Percentiles rank a stretch among this genome's conserved stretches.
These are phyloP conservation scores for Hycleus cichorii DNA, from an alignment of 1,140 invertebrate genomes.

Conservation along the genomic window DNA sequence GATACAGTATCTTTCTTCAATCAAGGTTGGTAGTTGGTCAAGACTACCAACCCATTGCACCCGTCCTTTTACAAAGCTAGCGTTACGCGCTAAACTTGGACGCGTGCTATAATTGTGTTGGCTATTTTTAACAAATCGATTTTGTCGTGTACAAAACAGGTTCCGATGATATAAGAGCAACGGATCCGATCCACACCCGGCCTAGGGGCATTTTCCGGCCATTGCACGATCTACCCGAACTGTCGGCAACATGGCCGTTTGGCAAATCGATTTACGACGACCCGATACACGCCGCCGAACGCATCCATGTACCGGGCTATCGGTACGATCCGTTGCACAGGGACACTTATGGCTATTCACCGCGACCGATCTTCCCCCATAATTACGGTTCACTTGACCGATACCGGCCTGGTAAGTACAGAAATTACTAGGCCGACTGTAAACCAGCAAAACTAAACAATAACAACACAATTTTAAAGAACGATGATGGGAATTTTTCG, in stretches of 20 bases:
- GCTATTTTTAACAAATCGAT: too few relatives aligned
- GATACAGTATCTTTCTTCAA: too few relatives aligned
- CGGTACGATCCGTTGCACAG: constrained; percentile 81
- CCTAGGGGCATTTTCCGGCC: constrained; percentile 62
- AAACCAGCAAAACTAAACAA: too few relatives aligned
- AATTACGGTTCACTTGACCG: constrained; percentile 70
- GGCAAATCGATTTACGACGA: constrained; percentile 80
- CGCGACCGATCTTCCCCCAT: constrained; percentile 76
- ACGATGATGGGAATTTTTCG: too few relatives aligned
- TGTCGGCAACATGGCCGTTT: constrained; percentile 59
- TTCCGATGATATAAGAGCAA: constrained; percentile 82
- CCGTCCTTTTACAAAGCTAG: neutral
- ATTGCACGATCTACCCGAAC: constrained; percentile 52
- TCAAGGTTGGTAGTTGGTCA: neutral
- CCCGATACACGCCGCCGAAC: constrained; percentile 66
- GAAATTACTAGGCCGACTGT: constrained; percentile 18
- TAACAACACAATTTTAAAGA: too few relatives aligned
- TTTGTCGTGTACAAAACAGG: constrained; percentile 47
- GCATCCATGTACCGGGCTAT: constrained; percentile 77
- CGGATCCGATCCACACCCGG: constrained; percentile 60
- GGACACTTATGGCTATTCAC: constrained; percentile 80
- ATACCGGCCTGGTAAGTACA: constrained; percentile 77
- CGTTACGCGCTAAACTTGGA: neutral
- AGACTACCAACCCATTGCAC: neutral
- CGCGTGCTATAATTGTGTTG: constrained; percentile 15